Percentiles rank a stretch among this genome's conserved stretches.
These are phyloP conservation scores for Theristicus caerulescens DNA, from an alignment of 2,113 vertebrate species.

Conservation along the genomic window DNA sequence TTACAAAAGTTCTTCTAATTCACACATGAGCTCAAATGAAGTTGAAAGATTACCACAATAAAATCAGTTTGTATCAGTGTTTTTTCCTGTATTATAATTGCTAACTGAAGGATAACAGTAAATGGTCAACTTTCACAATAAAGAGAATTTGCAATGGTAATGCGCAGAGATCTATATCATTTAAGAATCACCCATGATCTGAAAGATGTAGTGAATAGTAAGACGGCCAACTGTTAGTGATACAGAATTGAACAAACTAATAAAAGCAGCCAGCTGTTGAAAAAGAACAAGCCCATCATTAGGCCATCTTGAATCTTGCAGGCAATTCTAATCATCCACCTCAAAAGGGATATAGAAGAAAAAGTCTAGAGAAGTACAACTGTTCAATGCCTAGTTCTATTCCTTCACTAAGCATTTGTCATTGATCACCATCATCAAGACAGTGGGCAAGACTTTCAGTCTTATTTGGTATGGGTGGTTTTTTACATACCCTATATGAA, in stretches of 20 bases:
- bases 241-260: background rate
- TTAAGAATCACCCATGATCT: background rate
- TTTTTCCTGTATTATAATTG: background rate
- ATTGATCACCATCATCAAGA: background rate
- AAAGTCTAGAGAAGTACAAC: background rate
- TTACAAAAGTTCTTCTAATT: background rate
- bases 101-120: background rate
- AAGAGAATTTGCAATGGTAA: background rate
- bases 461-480: background rate
- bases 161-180: background rate
- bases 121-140: background rate
- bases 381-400: background rate
- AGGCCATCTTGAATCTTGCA: background rate
- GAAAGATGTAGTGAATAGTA: background rate
- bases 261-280: background rate
- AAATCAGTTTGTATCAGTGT: background rate
- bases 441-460: background rate
- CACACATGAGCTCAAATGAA: background rate
- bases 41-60: background rate
- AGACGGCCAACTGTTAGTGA: background rate
- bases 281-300: background rate
- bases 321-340: background rate
- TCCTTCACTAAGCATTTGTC: background rate
- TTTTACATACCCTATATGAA: background rate
- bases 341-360: background rate